Percentiles rank a stretch among this genome's conserved stretches.
These are phyloP conservation scores for Zingel zingel DNA, from an alignment of 2,113 vertebrate genomes.

Conservation along the genomic window DNA sequence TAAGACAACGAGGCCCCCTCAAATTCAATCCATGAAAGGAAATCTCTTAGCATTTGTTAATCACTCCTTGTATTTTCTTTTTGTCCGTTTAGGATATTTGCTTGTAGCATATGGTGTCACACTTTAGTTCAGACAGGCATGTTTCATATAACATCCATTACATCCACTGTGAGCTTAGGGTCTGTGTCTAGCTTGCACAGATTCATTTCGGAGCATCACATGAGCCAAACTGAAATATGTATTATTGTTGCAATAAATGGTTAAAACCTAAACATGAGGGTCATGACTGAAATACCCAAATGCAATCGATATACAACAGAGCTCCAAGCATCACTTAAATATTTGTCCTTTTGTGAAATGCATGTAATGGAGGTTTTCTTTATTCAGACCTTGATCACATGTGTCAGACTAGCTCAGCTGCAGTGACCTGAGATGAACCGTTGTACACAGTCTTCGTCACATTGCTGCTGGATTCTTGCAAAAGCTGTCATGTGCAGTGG, in stretches of 20 bases:
- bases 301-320: not conserved
- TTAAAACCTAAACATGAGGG: not conserved
- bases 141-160: not conserved
- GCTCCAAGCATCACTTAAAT: not conserved
- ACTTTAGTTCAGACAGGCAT: not conserved
- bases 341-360: slow-evolving; percentile 10
- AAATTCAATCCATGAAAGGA: not conserved
- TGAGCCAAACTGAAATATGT: not conserved
- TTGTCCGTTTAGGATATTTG: not conserved
- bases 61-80: not conserved
- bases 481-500: slow-evolving; percentile 10
- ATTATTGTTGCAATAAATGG: not conserved
- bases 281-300: not conserved
- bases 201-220: not conserved
- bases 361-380: slow-evolving; percentile 6
- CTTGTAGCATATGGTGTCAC: not conserved
- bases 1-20: not conserved
- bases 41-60: not conserved
- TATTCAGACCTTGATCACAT: slow-evolving; percentile 26
- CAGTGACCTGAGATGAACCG: slow-evolving; percentile 17
- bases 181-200: not conserved
- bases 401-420: slow-evolving; percentile 8
- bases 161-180: slow-evolving; percentile 1
- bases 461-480: not conserved
- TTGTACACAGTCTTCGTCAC: slow-evolving; percentile 33